phyloP scores from a whole-genome alignment of 2,797 vertebrate species.

The Mormyrus proboscirostris region DNA sequence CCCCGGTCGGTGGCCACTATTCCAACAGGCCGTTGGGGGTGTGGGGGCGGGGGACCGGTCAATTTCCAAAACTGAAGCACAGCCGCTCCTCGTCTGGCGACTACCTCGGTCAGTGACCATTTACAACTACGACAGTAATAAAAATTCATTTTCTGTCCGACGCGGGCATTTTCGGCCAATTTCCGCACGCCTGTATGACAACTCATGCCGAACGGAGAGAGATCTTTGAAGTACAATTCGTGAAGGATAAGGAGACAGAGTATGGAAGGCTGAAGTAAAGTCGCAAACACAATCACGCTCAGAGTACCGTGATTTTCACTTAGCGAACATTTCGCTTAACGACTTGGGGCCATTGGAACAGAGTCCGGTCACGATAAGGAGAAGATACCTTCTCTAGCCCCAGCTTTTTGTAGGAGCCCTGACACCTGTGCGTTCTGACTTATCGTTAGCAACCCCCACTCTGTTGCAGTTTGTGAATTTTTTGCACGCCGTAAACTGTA shows the following conservation, averaged over 20 bases:
- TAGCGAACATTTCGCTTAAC: neutral
- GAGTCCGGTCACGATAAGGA: neutral
- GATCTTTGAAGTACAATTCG: neutral
- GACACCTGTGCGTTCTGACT: neutral
- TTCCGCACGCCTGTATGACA: neutral
- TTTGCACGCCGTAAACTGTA: neutral
- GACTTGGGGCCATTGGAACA: neutral
- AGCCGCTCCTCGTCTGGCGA: neutral
- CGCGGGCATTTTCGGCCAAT: neutral
- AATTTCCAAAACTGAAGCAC: neutral
- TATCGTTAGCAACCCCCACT: neutral
- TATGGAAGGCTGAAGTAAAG: neutral
- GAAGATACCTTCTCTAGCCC: neutral
- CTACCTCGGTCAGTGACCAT: neutral
- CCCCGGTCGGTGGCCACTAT: neutral
- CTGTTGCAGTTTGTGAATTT: neutral
- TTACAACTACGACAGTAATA: neutral
- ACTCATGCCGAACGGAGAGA: neutral
- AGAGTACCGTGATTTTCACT: neutral
- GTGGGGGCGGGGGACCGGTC: neutral
- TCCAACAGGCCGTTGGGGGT: neutral
- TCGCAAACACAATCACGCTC: neutral
- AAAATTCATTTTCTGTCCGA: neutral
- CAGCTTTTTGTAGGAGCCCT: neutral
- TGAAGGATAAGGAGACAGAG: neutral